phyloP scores from a whole-genome alignment of 2,797 vertebrate species.

The Hydrophis major region DNA sequence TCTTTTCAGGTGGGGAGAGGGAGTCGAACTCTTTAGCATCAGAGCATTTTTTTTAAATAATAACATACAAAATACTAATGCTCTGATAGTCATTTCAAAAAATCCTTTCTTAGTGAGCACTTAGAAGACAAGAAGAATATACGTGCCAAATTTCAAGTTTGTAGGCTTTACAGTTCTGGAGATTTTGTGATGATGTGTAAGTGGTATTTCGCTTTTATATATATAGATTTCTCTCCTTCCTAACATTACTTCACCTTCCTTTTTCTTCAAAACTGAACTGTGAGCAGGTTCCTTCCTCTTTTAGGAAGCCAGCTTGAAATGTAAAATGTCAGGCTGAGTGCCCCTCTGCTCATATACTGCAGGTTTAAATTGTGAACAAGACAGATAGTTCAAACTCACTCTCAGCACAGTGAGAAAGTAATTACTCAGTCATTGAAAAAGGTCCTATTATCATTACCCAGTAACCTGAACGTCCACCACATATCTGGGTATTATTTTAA shows the following conservation, averaged over 20 bases:
- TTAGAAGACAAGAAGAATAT: too few species aligned
- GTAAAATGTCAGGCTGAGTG: conserved; percentile 57
- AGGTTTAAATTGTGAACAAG: conserved; percentile 61
- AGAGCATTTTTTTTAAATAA: too few species aligned
- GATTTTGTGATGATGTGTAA: too few species aligned
- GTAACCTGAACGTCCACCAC: conserved; percentile 52
- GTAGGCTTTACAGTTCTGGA: too few species aligned
- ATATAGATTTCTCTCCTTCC: background rate
- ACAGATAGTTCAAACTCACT: conserved; percentile 53
- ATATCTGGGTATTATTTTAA: conserved; percentile 66
- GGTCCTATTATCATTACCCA: conserved; percentile 60
- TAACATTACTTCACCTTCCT: background rate
- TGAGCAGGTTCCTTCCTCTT: conserved; percentile 34
- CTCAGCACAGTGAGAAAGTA: conserved; percentile 60
- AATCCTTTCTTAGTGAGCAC: too few species aligned
- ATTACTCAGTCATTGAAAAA: conserved; percentile 65
- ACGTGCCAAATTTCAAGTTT: too few species aligned
- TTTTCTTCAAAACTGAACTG: conserved; percentile 38
- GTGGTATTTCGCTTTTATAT: too few species aligned
- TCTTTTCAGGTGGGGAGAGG: too few species aligned
- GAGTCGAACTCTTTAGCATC: too few species aligned
- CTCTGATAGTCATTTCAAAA: too few species aligned
- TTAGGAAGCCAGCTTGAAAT: conserved; percentile 37
- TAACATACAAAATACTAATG: too few species aligned
- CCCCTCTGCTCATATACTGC: conserved; percentile 32